These are phyloP conservation scores for Peromyscus maniculatus DNA, from an alignment of 2,113 vertebrate genomes.

Conservation along the genomic window DNA sequence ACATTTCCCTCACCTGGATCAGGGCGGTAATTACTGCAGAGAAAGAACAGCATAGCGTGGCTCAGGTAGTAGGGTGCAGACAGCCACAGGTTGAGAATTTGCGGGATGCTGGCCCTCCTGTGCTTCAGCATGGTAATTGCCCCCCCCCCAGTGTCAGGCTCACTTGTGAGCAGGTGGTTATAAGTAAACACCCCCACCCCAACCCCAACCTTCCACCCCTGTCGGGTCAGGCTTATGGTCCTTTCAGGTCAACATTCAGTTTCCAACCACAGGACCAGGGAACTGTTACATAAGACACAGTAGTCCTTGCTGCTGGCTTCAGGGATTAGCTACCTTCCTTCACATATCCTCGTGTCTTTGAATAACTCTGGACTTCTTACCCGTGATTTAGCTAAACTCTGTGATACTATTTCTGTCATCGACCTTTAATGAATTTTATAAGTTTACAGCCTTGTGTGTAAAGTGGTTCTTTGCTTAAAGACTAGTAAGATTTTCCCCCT, in stretches of 20 bases:
- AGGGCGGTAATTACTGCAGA: neutral
- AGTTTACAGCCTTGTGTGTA: slow-evolving; percentile 21
- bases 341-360: slow-evolving; percentile 53
- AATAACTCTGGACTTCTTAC: slow-evolving; percentile 59
- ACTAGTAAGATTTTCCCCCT: slow-evolving; percentile 54
- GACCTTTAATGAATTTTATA: slow-evolving; percentile 66
- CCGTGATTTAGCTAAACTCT: slow-evolving; percentile 59
- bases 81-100: neutral
- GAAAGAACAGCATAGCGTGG: neutral
- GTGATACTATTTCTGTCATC: slow-evolving; percentile 50
- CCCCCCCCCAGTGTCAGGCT: neutral
- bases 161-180: neutral
- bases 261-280: slow-evolving; percentile 47
- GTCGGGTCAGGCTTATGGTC: neutral
- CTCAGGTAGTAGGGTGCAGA: neutral
- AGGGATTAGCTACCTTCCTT: slow-evolving; percentile 55
- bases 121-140: neutral
- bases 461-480: slow-evolving; percentile 52
- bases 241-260: slow-evolving; percentile 1
- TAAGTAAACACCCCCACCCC: neutral
- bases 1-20: neutral
- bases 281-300: slow-evolving; percentile 39
- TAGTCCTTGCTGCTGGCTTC: slow-evolving; percentile 51
- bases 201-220: too few species aligned
- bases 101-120: neutral